Evolutionary conservation across 2,888 invertebrate genomes (phyloP), one percentile per base, ranked within the genome.

Genomic region (Keiferia lycopersicella): DNA sequence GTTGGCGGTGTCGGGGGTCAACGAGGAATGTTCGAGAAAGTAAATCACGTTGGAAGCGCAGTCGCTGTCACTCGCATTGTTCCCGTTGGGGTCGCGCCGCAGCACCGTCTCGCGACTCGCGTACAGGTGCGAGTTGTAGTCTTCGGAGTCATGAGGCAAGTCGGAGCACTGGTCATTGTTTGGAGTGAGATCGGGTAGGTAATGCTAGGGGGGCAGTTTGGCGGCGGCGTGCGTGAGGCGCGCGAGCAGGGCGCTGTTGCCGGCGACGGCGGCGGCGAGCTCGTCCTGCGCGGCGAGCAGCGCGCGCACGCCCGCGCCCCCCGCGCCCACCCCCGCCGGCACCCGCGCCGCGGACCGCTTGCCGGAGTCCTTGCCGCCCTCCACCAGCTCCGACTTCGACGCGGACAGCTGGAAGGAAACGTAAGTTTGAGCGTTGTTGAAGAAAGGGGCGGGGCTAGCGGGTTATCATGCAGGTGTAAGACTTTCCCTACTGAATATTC

Each of bases 251-350:
- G 80, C 80, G 3, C 79, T 69, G 81, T 79, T 80, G 72, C 70
- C 69, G 30, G 79, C 76, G 62, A 79, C 71, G 61, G 50, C 66
- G 50, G 68, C 70, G 16, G 67, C 66, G 57, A 72, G 73, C n/a
- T 72, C 73, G n/a, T 66, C 69, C 16, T 65, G 67, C 57, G 70
- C 71, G 20, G 68, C 67, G 20, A 70, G 67, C 65, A 68, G 39
- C 64, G 65, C 62, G 65, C 64, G 62, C 93, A 89, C 69, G 16
- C 68, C 64, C 41, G 68, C 66, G 62, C 94, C 88, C 71, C 94
- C 94, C 69, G 95, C 94, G 72, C 94, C 93, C 41, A 18, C 67
- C 56, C 58, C 34, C 38, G 45, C 66, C 56, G 48, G 39, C 56
- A 62, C 63, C 67, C 48, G 62, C 60, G 56, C 64, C 60, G 62